phyloP scores from a whole-genome alignment of 2,888 invertebrate species.

The Mechanitis messenoides region DNA sequence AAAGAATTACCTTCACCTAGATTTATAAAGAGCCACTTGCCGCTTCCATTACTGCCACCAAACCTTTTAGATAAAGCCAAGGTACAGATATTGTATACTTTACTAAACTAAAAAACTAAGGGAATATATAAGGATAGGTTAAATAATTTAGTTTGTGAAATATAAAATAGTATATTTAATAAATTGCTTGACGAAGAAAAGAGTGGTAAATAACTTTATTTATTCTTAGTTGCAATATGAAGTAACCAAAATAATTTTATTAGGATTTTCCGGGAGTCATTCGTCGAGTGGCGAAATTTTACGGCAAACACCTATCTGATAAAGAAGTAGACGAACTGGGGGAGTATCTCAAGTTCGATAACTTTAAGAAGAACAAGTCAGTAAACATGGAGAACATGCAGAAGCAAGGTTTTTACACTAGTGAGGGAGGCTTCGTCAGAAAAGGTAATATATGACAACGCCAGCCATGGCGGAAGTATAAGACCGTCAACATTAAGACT shows the following conservation, averaged over 20 bases:
- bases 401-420: constrained; percentile 66
- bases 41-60: constrained; percentile 80
- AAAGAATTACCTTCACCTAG: constrained; percentile 34
- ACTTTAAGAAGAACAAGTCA: constrained; percentile 84
- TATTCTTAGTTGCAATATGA: too few relatives aligned
- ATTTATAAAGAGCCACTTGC: constrained; percentile 77
- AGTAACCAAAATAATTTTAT: not conserved
- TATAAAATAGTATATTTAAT: too few relatives aligned
- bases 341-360: constrained; percentile 82
- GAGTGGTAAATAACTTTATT: too few relatives aligned
- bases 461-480: too few relatives aligned
- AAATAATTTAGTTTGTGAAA: too few relatives aligned
- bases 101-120: too few relatives aligned
- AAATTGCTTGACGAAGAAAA: too few relatives aligned
- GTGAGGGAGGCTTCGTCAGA: constrained; percentile 75
- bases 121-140: too few relatives aligned
- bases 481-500: too few relatives aligned
- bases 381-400: constrained; percentile 78
- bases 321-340: constrained; percentile 74
- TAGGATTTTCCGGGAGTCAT: constrained; percentile 72
- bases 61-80: constrained; percentile 66
- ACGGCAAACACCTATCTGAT: constrained; percentile 65
- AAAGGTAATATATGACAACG: constrained; percentile 47
- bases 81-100: not conserved
- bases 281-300: constrained; percentile 71